Conservation (phyloP, 37 sponge, comb jelly and placozoan genomes). For the Bolinopsis microptera region DNA sequence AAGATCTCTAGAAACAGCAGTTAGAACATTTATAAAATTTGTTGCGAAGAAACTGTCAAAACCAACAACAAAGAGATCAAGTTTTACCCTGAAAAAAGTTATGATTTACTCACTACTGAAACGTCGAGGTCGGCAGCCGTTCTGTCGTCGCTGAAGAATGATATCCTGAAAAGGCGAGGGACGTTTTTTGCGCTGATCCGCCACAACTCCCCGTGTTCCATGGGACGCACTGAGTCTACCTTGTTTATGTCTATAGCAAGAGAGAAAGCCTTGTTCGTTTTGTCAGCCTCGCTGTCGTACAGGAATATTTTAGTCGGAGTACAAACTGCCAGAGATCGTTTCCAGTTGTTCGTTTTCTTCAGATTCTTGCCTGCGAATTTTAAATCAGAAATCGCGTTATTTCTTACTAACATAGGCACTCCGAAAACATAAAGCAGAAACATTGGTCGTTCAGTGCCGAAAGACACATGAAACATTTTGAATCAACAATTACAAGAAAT, state of each 20-base stretch:
- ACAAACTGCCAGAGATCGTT: conserved; percentile 33
- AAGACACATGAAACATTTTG: too few relatives aligned
- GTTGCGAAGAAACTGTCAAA: too few relatives aligned
- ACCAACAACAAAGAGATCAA: too few relatives aligned
- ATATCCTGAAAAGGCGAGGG: conserved; percentile 54
- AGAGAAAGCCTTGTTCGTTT: neutral
- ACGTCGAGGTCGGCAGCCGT: conserved; percentile 46
- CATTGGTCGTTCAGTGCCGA: too few relatives aligned
- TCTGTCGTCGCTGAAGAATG: conserved; percentile 26
- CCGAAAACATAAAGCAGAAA: too few relatives aligned
- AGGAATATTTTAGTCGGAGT: conserved; percentile 1
- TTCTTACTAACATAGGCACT: too few relatives aligned
- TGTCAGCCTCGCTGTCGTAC: conserved; percentile 59
- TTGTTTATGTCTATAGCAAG: conserved; percentile 44
- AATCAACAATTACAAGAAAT: too few relatives aligned
- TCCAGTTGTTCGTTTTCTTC: conserved; percentile 50
- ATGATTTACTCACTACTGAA: conserved; percentile 48
- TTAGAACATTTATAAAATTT: neutral
- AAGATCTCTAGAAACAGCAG: neutral
- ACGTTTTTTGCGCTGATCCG: conserved; percentile 47
- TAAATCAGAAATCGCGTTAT: too few relatives aligned
- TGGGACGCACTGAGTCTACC: neutral
- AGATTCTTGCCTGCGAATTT: conserved; percentile 64
- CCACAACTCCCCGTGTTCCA: conserved; percentile 59
- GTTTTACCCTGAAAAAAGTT: too few relatives aligned